A percentile compares a stretch with the other conserved stretches of the same genome.
phyloP scores from a whole-genome alignment of 23 tunicate species.

The Trididemnum miniatum region DNA sequence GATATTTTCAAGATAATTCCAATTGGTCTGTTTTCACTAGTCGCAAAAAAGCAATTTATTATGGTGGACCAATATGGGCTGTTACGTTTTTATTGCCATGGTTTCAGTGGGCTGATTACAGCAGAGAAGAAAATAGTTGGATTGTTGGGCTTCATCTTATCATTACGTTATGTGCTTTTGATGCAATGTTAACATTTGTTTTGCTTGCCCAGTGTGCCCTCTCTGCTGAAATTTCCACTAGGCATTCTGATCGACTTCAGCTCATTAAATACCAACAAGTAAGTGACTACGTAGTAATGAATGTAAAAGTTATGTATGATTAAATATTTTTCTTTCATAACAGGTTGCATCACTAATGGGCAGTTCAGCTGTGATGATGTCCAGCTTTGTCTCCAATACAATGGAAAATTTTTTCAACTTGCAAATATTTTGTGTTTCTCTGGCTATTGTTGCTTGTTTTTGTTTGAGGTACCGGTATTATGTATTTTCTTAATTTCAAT shows the following conservation, averaged over 20 bases:
- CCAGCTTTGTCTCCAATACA: constrained; percentile 69
- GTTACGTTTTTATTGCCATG: constrained; percentile 78
- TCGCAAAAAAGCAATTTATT: constrained; percentile 74
- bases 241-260: constrained; percentile 62
- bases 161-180: constrained; percentile 77
- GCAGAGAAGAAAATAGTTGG: constrained; percentile 37
- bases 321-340: background rate
- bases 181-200: constrained; percentile 82
- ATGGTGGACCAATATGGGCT: constrained; percentile 92
- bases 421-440: constrained; percentile 62
- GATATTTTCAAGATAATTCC: constrained; percentile 89
- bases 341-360: constrained; percentile 78
- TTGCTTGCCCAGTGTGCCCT: constrained; percentile 83
- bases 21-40: constrained; percentile 72
- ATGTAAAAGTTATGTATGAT: background rate
- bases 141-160: constrained; percentile 74
- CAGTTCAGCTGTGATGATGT: constrained; percentile 68
- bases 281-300: background rate
- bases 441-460: constrained; percentile 63
- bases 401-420: constrained; percentile 72
- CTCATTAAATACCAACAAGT: constrained; percentile 86
- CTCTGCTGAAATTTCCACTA: constrained; percentile 82
- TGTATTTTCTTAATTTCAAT: background rate
- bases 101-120: constrained; percentile 86
- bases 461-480: constrained; percentile 63